Percentiles rank a stretch among this genome's conserved stretches.
Evolutionary conservation across 2,888 invertebrate genomes (phyloP).

Genomic region (Eudasyphora cyanicolor): DNA sequence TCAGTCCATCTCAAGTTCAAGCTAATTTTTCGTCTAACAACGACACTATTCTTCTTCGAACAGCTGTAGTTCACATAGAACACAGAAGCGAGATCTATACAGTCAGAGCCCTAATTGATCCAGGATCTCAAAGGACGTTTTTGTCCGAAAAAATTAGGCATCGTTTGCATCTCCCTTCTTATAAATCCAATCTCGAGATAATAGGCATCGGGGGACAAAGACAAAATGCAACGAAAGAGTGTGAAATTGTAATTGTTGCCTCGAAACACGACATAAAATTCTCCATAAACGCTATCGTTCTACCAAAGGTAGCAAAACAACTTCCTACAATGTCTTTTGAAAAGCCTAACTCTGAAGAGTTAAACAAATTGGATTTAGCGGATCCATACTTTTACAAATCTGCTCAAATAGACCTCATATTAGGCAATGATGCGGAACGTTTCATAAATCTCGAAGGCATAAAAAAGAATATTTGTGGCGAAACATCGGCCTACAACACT

Average conservation of each 20-base stretch:
- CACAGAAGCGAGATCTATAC: too few relatives aligned
- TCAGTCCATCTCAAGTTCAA: too few relatives aligned
- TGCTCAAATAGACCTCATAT: constrained; percentile 17
- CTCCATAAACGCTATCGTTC: constrained; percentile 16
- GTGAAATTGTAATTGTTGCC: not conserved
- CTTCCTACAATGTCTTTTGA: not conserved
- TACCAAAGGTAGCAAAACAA: constrained; percentile 35
- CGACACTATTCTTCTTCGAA: too few relatives aligned
- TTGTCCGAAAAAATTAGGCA: too few relatives aligned
- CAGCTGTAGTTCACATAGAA: too few relatives aligned
- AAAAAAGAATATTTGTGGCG: constrained; percentile 16
- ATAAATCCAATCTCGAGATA: too few relatives aligned
- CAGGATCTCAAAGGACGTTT: too few relatives aligned
- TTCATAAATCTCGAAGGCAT: constrained; percentile 17
- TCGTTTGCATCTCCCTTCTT: too few relatives aligned
- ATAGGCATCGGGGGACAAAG: constrained; percentile 29
- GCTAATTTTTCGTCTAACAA: too few relatives aligned
- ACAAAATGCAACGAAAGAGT: not conserved
- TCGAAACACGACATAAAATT: not conserved
- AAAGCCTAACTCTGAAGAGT: not conserved
- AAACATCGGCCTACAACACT: constrained; percentile 28
- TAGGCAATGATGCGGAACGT: constrained; percentile 16
- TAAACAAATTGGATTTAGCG: constrained; percentile 8
- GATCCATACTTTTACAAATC: constrained; percentile 5
- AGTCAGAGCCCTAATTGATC: too few relatives aligned